Conservation (phyloP, 1,140 invertebrate genomes). For the Tigriopus japonicus region DNA sequence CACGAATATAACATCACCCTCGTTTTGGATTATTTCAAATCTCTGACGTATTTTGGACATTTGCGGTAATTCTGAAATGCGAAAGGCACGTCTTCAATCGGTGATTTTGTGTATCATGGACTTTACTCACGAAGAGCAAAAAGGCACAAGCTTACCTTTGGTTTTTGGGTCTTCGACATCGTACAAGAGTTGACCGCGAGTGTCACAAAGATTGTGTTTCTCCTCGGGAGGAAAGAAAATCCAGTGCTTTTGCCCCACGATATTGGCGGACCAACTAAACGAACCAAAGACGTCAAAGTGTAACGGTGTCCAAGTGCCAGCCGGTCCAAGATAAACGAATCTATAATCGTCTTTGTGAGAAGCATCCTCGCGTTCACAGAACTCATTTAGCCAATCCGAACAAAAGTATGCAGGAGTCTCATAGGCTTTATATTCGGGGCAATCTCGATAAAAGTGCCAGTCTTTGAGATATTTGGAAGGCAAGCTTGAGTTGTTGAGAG, state of each 20-base stretch:
- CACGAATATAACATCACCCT: not conserved
- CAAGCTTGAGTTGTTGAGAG: not conserved
- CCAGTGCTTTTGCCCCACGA: not conserved
- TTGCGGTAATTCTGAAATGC: not conserved
- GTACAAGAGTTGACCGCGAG: too few relatives aligned
- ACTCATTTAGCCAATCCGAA: constrained; percentile 9
- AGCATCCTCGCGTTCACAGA: not conserved
- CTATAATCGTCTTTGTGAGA: not conserved
- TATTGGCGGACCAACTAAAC: not conserved
- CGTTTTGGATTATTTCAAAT: not conserved
- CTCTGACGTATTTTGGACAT: not conserved
- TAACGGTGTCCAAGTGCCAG: not conserved
- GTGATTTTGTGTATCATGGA: not conserved
- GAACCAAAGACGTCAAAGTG: constrained; percentile 1
- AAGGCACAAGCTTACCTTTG: not conserved
- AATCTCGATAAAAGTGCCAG: not conserved
- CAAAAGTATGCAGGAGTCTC: not conserved
- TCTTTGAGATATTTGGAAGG: not conserved
- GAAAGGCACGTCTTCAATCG: not conserved
- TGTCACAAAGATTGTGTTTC: too few relatives aligned
- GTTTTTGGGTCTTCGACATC: not conserved
- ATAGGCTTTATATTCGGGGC: not conserved
- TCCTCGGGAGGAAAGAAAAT: not conserved
- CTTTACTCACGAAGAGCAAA: too few relatives aligned
- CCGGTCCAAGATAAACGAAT: not conserved